Conservation (phyloP, 35 echinoderm and acorn worm genomes). For the Ophiothrix spiculata region DNA sequence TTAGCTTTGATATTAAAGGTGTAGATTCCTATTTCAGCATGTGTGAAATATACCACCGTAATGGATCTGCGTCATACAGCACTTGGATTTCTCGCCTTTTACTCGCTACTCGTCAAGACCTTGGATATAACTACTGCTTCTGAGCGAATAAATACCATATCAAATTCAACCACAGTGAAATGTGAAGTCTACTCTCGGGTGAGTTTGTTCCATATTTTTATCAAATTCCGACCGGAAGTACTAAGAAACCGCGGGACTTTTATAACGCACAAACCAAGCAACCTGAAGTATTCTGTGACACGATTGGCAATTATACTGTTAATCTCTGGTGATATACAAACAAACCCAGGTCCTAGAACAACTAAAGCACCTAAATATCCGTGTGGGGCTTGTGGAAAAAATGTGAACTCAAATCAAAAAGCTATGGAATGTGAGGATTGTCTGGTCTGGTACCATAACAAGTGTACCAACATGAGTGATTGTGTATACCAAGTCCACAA, state of each 20-base stretch:
- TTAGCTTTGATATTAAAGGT: neutral
- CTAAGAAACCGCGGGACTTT: neutral
- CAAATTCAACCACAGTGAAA: neutral
- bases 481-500: constrained; percentile 22
- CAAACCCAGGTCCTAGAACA: constrained; percentile 38
- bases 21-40: neutral
- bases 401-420: constrained; percentile 52
- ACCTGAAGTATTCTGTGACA: neutral
- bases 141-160: neutral
- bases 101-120: neutral
- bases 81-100: neutral
- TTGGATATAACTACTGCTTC: neutral
- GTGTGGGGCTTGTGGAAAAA: constrained; percentile 45
- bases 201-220: neutral
- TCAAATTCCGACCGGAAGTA: neutral
- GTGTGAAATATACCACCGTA: neutral
- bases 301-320: neutral
- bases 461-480: constrained; percentile 31
- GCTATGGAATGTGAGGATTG: constrained; percentile 45
- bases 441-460: constrained; percentile 33
- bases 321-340: constrained; percentile 36
- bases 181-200: neutral
- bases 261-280: too few relatives aligned
- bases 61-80: neutral
- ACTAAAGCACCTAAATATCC: constrained; percentile 33